Base-by-base conservation (phyloP, 1,140 invertebrate species). In the Arion vulgaris region DNA sequence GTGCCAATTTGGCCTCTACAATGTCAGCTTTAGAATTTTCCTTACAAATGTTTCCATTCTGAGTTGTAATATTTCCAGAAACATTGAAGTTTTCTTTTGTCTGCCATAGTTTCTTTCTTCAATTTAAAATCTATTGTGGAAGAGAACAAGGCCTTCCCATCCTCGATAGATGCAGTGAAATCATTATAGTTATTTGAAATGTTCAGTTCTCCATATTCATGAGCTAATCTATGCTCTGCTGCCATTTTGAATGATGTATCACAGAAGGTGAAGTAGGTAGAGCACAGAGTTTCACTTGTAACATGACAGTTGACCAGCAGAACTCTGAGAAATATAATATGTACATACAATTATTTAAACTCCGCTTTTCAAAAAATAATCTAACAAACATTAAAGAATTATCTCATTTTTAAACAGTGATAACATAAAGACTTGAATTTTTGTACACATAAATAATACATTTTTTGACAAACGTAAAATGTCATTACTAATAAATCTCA, bases 171-270 rank as follows among this genome's bases (percentile, higher is more conserved):
- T 5, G 36, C 41, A 51, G 41, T 17, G 66, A 71, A 41, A 26
- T 80, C 23, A 34, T 41, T 80, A 53, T 32, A 15, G 28, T 53
- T 69, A 17, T 39, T 19, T 36, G 74, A 38, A 23, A n/a, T 28
- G 68, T 36, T 68, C 11, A 34, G 75, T 28, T 90, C 88, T 49
- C 89, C 90, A 83, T 91, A 91, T 80, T 91, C 90, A 81, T 91
- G 90, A 17, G 87, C 82, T 76, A 87, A 88, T 28, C 90, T 83
- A 80, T 88, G 84, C 38, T 91, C 89, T 4, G 87, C 86, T 28
- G 89, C 89, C 71, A 88, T 77, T 57, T 86, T 87, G 71, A 88
- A 88, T 5, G 86, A 86, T 72, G 81, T 86, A 53, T 90, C 88
- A 87, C 88, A 90, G 76, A 85, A 89, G 45, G 85, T 86, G 74